phyloP scores from a whole-genome alignment of 2,113 vertebrate species.

The Ceyx margarethae region DNA sequence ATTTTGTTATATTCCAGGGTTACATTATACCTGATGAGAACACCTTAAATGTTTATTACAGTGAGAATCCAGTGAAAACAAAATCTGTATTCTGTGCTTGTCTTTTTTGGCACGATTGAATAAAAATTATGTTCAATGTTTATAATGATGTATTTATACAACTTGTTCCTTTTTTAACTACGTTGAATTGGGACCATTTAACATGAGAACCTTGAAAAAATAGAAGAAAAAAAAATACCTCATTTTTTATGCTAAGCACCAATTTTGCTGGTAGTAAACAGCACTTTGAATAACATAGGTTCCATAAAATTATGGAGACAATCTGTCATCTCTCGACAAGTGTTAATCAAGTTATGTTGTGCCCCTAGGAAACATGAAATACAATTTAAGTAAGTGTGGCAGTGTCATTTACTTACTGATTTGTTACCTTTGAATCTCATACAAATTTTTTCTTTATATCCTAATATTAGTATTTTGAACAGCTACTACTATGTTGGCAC shows the following conservation, averaged over 20 bases:
- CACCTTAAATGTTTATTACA: not conserved
- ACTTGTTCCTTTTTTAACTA: not conserved
- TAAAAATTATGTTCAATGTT: not conserved
- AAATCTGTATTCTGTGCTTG: not conserved
- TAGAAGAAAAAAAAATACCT: not conserved
- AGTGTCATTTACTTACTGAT: not conserved
- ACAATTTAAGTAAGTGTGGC: not conserved
- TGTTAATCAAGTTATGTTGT: not conserved
- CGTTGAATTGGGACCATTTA: not conserved
- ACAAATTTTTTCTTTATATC: not conserved
- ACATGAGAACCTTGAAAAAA: not conserved
- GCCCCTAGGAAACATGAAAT: not conserved
- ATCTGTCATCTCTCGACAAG: constrained; percentile 5
- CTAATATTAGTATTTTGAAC: not conserved
- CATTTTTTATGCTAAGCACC: not conserved
- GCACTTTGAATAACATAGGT: not conserved
- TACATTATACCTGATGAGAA: not conserved
- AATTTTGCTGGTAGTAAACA: not conserved
- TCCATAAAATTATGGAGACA: not conserved
- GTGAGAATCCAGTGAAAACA: not conserved
- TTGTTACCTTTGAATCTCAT: not conserved
- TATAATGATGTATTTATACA: not conserved
- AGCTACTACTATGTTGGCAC: not conserved
- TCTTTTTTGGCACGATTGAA: not conserved
- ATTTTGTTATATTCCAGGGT: not conserved